Percentiles rank a stretch among this genome's conserved stretches.
Evolutionary conservation across 2,888 invertebrate genomes (phyloP).

Genomic region (Unio delphinus): DNA sequence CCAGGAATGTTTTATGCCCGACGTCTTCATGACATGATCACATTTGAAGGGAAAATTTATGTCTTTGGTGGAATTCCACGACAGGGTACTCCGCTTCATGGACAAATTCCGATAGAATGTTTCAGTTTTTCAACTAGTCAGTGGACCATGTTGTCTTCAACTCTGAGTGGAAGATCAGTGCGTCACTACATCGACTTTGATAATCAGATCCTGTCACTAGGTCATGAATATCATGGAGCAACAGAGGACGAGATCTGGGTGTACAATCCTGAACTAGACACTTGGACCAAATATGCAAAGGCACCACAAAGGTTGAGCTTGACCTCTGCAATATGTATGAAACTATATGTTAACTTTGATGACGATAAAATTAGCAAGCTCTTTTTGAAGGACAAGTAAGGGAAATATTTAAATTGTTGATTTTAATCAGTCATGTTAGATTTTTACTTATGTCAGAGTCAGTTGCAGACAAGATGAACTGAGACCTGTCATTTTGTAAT

Average conservation of each 20-base stretch:
- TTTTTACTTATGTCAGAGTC: too few species aligned
- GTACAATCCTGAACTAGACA: slow-evolving; percentile 59
- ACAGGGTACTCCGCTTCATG: slow-evolving; percentile 64
- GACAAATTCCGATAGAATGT: slow-evolving; percentile 68
- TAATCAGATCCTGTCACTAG: slow-evolving; percentile 63
- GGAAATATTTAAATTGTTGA: too few species aligned
- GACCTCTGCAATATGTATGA: slow-evolving; percentile 61
- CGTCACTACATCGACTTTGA: slow-evolving; percentile 67
- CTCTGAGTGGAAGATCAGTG: slow-evolving; percentile 68
- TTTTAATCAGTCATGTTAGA: too few species aligned
- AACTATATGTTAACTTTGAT: slow-evolving; percentile 63
- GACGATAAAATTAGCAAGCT: slow-evolving; percentile 66
- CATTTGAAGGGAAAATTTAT: slow-evolving; percentile 55
- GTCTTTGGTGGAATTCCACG: slow-evolving; percentile 68
- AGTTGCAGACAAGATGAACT: too few species aligned
- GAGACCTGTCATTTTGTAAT: too few species aligned
- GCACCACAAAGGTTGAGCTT: slow-evolving; percentile 66
- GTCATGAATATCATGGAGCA: slow-evolving; percentile 68
- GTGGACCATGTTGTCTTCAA: slow-evolving; percentile 68
- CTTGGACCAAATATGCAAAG: slow-evolving; percentile 64
- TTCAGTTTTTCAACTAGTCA: slow-evolving; percentile 62
- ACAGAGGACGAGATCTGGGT: slow-evolving; percentile 70
- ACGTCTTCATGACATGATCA: slow-evolving; percentile 68
- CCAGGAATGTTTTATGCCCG: slow-evolving; percentile 67
- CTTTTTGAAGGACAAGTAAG: slow-evolving; percentile 55